These are phyloP conservation scores for Gastracanthus pulcherrimus DNA, from an alignment of 2,888 invertebrate genomes.

Conservation along the genomic window DNA sequence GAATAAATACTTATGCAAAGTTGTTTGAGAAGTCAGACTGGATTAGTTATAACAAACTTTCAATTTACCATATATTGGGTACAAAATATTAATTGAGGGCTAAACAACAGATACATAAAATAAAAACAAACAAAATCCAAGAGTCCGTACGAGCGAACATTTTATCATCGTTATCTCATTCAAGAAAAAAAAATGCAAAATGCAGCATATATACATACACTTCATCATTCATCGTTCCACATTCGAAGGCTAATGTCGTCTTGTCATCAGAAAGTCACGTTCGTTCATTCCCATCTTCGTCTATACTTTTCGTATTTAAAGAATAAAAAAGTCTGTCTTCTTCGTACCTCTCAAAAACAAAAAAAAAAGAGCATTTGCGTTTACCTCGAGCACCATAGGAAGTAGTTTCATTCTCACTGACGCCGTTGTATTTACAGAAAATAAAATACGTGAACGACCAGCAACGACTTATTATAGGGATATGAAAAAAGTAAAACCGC, in stretches of 20 bases:
- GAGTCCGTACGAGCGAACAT: slow-evolving; percentile 20
- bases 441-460: slow-evolving; percentile 30
- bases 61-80: background rate
- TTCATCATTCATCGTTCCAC: slow-evolving; percentile 33
- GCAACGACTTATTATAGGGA: slow-evolving; percentile 38
- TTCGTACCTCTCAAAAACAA: background rate
- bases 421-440: slow-evolving; percentile 31
- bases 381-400: slow-evolving; percentile 47
- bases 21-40: background rate
- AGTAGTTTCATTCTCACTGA: slow-evolving; percentile 44
- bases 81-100: slow-evolving; percentile 10
- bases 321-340: slow-evolving; percentile 28
- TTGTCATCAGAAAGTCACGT: slow-evolving; percentile 21
- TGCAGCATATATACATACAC: slow-evolving; percentile 28
- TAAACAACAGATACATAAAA: background rate
- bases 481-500: slow-evolving; percentile 22
- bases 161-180: slow-evolving; percentile 15
- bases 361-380: slow-evolving; percentile 40
- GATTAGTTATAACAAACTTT: slow-evolving; percentile 17
- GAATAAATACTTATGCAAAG: slow-evolving; percentile 23
- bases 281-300: slow-evolving; percentile 32
- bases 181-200: slow-evolving; percentile 32
- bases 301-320: slow-evolving; percentile 44
- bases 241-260: slow-evolving; percentile 31
- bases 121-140: slow-evolving; percentile 19